phyloP scores from a whole-genome alignment of 2,797 vertebrate species.

The Anas georgica region DNA sequence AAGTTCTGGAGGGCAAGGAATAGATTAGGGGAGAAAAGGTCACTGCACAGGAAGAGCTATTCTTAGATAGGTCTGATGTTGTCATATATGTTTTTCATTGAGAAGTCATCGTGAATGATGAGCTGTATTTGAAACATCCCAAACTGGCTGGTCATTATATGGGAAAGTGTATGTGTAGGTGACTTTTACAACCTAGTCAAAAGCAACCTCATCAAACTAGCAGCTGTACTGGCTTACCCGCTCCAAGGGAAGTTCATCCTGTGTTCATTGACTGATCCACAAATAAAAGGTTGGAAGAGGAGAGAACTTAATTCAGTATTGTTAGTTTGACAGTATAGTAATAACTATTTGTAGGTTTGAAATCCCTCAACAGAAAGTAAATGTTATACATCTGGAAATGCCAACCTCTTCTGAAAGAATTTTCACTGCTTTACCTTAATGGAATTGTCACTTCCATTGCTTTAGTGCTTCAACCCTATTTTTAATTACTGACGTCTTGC shows the following conservation, averaged over 20 bases:
- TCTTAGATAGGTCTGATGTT: neutral
- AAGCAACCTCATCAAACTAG: neutral
- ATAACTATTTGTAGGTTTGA: neutral
- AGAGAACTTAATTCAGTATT: neutral
- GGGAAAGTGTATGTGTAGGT: neutral
- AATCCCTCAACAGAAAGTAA: neutral
- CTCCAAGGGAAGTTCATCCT: neutral
- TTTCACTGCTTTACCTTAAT: neutral
- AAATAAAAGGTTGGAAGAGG: neutral
- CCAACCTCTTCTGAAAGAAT: neutral
- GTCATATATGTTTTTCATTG: neutral
- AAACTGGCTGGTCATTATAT: neutral
- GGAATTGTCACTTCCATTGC: neutral
- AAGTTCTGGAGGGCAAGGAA: neutral
- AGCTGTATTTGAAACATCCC: neutral
- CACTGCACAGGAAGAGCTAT: neutral
- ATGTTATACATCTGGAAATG: neutral
- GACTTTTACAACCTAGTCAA: neutral
- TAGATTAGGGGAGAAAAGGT: neutral
- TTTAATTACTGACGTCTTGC: neutral
- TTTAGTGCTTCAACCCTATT: neutral
- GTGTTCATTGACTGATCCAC: neutral
- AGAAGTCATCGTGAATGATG: neutral
- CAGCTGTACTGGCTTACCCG: neutral
- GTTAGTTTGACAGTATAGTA: neutral